A percentile compares a stretch with the other conserved stretches of the same genome.
phyloP scores from a whole-genome alignment of 2,888 invertebrate species.

The Macrosiphum euphorbiae region DNA sequence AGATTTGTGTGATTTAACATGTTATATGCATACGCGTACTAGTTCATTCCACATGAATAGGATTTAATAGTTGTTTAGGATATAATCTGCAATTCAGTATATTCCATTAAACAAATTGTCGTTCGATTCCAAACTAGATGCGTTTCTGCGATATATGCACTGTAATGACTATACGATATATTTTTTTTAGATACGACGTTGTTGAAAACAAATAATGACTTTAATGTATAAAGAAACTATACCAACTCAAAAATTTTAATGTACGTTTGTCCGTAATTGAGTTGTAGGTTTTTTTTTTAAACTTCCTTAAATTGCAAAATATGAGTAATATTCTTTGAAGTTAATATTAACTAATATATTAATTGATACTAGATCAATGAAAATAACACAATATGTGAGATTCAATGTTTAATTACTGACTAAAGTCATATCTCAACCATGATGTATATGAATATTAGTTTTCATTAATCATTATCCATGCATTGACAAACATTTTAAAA shows the following conservation, averaged over 20 bases:
- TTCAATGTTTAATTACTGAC: background rate
- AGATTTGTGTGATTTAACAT: background rate
- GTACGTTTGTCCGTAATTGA: background rate
- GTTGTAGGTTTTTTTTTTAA: background rate
- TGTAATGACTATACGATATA: background rate
- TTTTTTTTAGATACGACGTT: background rate
- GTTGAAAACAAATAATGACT: background rate
- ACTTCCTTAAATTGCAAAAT: background rate
- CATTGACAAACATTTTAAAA: background rate
- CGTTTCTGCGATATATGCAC: background rate
- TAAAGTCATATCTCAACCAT: background rate
- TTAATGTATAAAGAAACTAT: background rate
- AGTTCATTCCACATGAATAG: background rate
- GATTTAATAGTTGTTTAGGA: background rate
- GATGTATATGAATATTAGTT: background rate
- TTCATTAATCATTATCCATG: background rate
- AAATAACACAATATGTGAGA: background rate
- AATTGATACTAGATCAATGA: background rate
- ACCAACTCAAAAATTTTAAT: background rate
- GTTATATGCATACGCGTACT: background rate
- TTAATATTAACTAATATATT: background rate
- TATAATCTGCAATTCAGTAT: background rate
- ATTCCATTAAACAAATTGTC: background rate
- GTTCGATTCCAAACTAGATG: background rate
- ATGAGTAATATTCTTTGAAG: background rate